Evolutionary conservation across 1,140 invertebrate species (phyloP), one percentile per base, ranked within the genome.

Genomic region (Pogonomyrmex barbatus): DNA sequence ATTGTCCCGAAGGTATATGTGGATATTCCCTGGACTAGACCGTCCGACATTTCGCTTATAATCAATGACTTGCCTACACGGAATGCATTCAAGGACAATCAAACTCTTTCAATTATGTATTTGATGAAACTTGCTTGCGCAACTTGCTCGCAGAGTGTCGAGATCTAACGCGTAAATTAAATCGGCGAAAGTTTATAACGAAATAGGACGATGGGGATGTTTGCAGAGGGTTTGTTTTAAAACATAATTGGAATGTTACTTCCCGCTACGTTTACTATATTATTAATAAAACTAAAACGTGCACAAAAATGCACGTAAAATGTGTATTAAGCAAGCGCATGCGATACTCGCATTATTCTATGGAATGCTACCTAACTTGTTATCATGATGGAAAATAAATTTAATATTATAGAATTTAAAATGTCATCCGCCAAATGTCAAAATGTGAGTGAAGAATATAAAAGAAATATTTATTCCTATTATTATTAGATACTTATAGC

Each of bases 71-170:
- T 39, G 42, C 54, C 68, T 83, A 62, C 68, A 75, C 42, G 79
- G 79, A 60, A 62, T 60, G 54, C 30, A 75, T 73, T 83, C 79
- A 83, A 83, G 79, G 68, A 83, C 79, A 50, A 83, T 83, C 79
- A 75, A 83, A 75, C 79, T 60, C 79, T 60, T 83, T 83, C 42
- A 83, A 83, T 83, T 83, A 83, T 83, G 79, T 39, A 83, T 83
- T 75, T 83, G 68, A 83, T 50, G 68, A n/a, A 62, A 75, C 42
- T 73, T 50, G 79, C 36, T 47, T 42, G 42, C 47, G 2, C n/a
- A 39, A 58, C 24, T 78, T 39, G 33, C 14, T 47, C 60, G 50
- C 14, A 0, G 24, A 68, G 14, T 24, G 47, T 24, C 50, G 54
- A 83, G 54, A 75, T 82, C n/a, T 60, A 36, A 50, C 54, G 68